Evolutionary conservation across 1,140 invertebrate genomes (phyloP), one percentile per base, ranked within the genome.

Genomic region (Diprion similis): DNA sequence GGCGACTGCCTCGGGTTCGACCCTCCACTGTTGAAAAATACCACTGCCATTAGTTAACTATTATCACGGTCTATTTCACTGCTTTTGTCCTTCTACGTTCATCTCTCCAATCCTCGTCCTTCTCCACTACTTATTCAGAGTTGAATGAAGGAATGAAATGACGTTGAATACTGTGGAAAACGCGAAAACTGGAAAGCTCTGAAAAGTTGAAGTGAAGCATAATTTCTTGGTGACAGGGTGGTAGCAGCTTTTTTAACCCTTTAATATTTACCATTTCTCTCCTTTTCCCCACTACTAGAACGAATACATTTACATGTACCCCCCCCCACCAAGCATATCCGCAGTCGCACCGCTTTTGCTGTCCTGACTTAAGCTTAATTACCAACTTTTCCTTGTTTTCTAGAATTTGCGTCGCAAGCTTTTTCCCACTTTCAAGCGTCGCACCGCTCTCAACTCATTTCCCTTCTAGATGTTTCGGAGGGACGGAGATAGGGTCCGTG

Each of bases 151-250:
- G 24, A 6, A 37, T 37, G 24, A 0, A 37, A 37, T 37, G 24
- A 37, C 6, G 24, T 37, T 6, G 24, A 37, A 37, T 37, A 37
- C 24, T 1, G 24, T 37, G 24, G 24, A 0, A 37, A 37, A 37
- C 24, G 24, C 24, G 24, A 6, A 37, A 37, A 37, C 24, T 37
- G 24, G 6, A 37, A 17, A 17, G 51, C 11, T 13, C n/a, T 8
- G 51, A 59, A 59, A 59, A 59, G 51, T 59, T 59, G 51, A 59
- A 59, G 9, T 59, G 51, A 9, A 17, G 51, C n/a, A 59, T 59
- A 59, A 59, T 59, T 59, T 59, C 51, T 59, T 59, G 51, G n/a
- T 17, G 51, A 59, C 51, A 59, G 51, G n/a, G n/a, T 17, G 51
- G 51, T 17, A 59, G 51, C 9, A 59, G 51, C 51, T 59, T 59